Base-by-base conservation (phyloP, 2,888 invertebrate genomes). In the Patella pellucida region DNA sequence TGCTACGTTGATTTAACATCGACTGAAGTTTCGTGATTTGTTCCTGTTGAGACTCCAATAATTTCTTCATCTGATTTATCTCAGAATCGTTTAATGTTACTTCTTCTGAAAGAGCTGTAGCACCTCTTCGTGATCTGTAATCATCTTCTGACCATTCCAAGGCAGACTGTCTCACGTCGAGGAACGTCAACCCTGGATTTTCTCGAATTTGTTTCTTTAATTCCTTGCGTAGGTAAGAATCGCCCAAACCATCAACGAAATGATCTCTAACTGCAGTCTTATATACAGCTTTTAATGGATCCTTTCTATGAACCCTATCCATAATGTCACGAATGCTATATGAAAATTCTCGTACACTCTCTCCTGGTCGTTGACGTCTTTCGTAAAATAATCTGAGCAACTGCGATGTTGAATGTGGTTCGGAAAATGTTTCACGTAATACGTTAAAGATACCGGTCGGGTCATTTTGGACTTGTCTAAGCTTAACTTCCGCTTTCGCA, bases 141-240 rank as follows among this genome's bases (percentile, higher is more conserved):
- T 56, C 56, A n/a, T 56, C 56, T 56, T 56, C 56, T n/a, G 56
- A n/a, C 56, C 56, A 56, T n/a, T 56, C 56, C n/a, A 56, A 56
- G 15, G 56, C 56, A 56, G n/a, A 56, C 56, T 56, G 15, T 56
- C 56, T 56, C 16, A 56, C n/a, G n/a, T 56, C 56, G 14, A 56
- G 15, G 56, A 56, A 56, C 0, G 56, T 11, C n/a, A 56, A 56
- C 1, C 5, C 5, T 15, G 56, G 56, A 14, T 56, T 56, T 15
- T 56, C 56, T n/a, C 56, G 56, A n/a, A 56, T 56, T 56, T 56
- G 56, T 15, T n/a, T 15, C 1, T 56, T 56, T 15, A 56, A 56
- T 56, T 56, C 56, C n/a, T 56, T 56, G 15, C 56, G 15, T n/a
- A 56, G 56, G n/a, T 56, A n/a, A 4, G 56, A 9, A 14, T 56